Evolutionary conservation across 2,888 invertebrate species (phyloP).

Genomic region (Chelonus formosanus): DNA sequence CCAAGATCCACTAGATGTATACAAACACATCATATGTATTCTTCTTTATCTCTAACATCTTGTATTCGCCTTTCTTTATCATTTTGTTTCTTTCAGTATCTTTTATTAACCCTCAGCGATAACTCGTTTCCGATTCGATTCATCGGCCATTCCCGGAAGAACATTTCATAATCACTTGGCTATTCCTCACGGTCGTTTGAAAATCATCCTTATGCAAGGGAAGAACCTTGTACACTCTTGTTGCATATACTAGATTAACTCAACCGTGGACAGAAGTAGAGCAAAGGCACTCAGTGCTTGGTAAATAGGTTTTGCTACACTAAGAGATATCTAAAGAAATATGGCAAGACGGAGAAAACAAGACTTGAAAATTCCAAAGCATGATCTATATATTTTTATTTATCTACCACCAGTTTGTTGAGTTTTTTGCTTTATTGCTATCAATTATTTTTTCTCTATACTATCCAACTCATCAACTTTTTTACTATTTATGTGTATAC

Average conservation of each 20-base stretch:
- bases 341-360: not conserved
- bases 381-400: conserved; percentile 10
- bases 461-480: no score
- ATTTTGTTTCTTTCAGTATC: conserved; percentile 16
- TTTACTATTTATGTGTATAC: no score
- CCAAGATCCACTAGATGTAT: not conserved
- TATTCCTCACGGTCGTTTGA: conserved; percentile 32
- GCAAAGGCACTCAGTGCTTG: conserved; percentile 7
- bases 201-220: conserved; percentile 21
- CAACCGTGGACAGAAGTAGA: conserved; percentile 37
- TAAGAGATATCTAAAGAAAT: not conserved
- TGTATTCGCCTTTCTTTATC: not conserved
- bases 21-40: not conserved
- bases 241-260: conserved; percentile 39
- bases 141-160: conserved; percentile 35
- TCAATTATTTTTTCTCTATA: no score
- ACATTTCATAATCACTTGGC: conserved; percentile 24
- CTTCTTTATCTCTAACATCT: no score
- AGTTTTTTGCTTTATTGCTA: no score
- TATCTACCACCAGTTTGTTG: no score
- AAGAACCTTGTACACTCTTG: conserved; percentile 30
- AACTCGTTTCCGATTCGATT: conserved; percentile 34
- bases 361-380: not conserved
- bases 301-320: not conserved
- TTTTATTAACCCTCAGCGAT: conserved; percentile 22